These are phyloP conservation scores for zebrafish (Danio rerio) DNA, from an alignment of 2,113 vertebrate species.

Conservation along the genomic window DNA sequence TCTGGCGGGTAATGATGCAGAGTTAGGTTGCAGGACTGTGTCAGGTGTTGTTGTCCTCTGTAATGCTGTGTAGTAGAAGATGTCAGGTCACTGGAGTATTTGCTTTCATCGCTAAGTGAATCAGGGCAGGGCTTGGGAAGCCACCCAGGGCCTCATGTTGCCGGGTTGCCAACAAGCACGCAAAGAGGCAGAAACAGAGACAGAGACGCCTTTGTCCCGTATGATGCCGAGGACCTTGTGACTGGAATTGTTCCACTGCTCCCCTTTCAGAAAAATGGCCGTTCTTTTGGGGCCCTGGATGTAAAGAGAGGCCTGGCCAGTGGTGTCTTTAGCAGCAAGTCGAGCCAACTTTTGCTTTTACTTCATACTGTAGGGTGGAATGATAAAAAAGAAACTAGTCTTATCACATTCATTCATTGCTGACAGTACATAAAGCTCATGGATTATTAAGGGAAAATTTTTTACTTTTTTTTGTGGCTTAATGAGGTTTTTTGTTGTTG, in stretches of 20 bases:
- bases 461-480: neutral
- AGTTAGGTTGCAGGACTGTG: too few species aligned
- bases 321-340: constrained; percentile 4
- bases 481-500: too few species aligned
- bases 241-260: constrained; percentile 67
- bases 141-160: constrained; percentile 44
- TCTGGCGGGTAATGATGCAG: too few species aligned
- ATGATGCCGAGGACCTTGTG: constrained; percentile 70
- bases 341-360: neutral
- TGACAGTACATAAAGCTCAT: neutral
- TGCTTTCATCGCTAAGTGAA: constrained; percentile 18
- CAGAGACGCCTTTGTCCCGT: constrained; percentile 76
- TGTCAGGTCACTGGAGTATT: constrained; percentile 32
- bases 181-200: constrained; percentile 51
- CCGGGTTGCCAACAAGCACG: constrained; percentile 52
- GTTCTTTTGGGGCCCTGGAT: constrained; percentile 40
- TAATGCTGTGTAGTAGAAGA: constrained; percentile 7
- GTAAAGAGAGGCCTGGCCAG: constrained; percentile 32
- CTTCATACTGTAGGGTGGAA: neutral
- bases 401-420: neutral
- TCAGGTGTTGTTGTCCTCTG: neutral
- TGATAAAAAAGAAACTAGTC: neutral
- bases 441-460: neutral
- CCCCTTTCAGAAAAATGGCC: constrained; percentile 57
- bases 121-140: constrained; percentile 34